Evolutionary conservation across 2,888 invertebrate genomes (phyloP).

Genomic region (Lepidonotus clava): DNA sequence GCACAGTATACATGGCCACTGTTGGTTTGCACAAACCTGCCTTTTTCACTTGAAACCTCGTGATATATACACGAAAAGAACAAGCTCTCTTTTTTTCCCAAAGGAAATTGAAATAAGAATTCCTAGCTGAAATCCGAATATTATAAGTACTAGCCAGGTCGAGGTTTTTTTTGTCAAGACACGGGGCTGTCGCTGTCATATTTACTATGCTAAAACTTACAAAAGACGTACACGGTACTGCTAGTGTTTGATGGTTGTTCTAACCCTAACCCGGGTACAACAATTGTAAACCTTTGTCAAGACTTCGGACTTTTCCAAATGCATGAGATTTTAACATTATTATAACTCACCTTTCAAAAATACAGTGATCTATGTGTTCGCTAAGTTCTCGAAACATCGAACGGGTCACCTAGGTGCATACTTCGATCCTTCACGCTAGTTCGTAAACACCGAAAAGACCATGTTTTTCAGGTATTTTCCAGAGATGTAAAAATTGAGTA

Average conservation of each 20-base stretch:
- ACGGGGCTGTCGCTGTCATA: not conserved
- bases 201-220: constrained; percentile 26
- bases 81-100: too few species aligned
- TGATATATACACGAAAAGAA: constrained; percentile 28
- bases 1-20: not conserved
- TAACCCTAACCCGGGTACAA: too few species aligned
- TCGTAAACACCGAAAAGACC: too few species aligned
- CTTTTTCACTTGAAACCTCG: constrained; percentile 50
- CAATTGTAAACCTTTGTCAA: too few species aligned
- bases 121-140: constrained; percentile 24
- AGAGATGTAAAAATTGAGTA: not conserved
- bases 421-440: constrained; percentile 8
- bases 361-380: too few species aligned
- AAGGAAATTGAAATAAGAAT: not conserved
- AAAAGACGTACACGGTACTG: too few species aligned
- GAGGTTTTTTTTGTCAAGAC: constrained; percentile 26
- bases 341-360: too few species aligned
- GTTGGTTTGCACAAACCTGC: constrained; percentile 35
- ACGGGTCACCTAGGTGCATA: not conserved
- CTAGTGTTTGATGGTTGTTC: too few species aligned
- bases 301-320: not conserved
- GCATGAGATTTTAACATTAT: constrained; percentile 5
- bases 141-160: constrained; percentile 31
- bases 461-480: constrained; percentile 26
- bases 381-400: not conserved